A percentile compares a stretch with the other conserved stretches of the same genome.
phyloP scores from a whole-genome alignment of 2,888 invertebrate genomes.

The Pyrochroa serraticornis region DNA sequence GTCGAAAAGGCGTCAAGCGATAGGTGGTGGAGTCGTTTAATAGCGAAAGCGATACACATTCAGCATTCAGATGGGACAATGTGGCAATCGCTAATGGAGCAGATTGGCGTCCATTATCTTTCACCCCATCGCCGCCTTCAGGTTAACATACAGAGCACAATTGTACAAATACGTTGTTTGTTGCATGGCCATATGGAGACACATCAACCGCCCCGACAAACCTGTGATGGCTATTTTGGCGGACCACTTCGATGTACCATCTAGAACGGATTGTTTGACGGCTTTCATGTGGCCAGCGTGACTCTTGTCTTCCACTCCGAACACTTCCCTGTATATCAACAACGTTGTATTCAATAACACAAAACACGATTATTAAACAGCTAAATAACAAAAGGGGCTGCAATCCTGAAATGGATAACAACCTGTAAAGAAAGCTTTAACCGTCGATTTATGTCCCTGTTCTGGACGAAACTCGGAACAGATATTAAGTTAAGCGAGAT shows the following conservation, averaged over 20 bases:
- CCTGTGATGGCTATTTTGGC: conserved; percentile 99
- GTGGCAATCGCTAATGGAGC: conserved; percentile 18
- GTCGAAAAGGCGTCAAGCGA: conserved; percentile 36
- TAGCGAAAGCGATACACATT: conserved; percentile 48
- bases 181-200: conserved; percentile 12
- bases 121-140: conserved; percentile 5
- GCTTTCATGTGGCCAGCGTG: conserved; percentile 97
- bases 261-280: conserved; percentile 97
- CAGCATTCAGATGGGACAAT: conserved; percentile 43
- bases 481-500: too few species aligned
- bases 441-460: background rate
- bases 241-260: conserved; percentile 99
- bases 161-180: conserved; percentile 16
- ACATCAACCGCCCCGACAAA: conserved; percentile 65
- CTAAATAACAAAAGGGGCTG: background rate
- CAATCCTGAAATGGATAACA: background rate
- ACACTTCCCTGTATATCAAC: conserved; percentile 78
- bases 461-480: too few species aligned
- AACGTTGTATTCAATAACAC: conserved; percentile 12
- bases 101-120: conserved; percentile 3
- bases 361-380: conserved; percentile 8
- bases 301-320: conserved; percentile 92
- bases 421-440: conserved; percentile 8
- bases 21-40: conserved; percentile 30
- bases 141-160: conserved; percentile 25